Percentiles rank a stretch among this genome's conserved stretches.
Evolutionary conservation across 2,113 vertebrate genomes (phyloP).

Genomic region (Lathamus discolor): DNA sequence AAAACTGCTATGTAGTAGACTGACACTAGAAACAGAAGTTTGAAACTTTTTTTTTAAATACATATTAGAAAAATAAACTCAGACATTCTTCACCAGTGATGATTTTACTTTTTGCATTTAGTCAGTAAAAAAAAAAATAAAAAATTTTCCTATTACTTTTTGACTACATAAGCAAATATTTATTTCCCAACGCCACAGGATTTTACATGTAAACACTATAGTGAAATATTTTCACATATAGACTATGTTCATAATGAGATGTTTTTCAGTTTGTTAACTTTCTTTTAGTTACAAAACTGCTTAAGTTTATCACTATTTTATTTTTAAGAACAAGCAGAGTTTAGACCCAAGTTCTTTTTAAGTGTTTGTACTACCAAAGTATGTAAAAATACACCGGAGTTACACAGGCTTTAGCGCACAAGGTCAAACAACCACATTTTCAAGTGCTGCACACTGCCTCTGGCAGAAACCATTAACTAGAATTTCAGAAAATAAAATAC

Average conservation of each 20-base stretch:
- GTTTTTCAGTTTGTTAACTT: background rate
- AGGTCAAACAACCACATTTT: slow-evolving; percentile 21
- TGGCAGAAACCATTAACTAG: slow-evolving; percentile 34
- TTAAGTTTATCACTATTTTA: background rate
- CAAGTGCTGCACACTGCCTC: background rate
- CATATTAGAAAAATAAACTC: background rate
- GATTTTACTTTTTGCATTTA: background rate
- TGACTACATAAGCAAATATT: background rate
- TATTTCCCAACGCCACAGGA: background rate
- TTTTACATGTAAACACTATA: background rate
- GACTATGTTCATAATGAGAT: background rate
- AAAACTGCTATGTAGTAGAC: background rate
- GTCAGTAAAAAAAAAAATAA: background rate
- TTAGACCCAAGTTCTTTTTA: background rate
- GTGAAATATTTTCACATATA: background rate
- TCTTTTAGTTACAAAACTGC: background rate
- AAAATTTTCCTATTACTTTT: background rate
- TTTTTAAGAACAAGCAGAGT: background rate
- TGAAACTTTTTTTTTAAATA: background rate
- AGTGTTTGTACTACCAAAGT: background rate
- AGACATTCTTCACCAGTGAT: background rate
- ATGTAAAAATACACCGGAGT: background rate
- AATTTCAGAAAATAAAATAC: slow-evolving; percentile 30
- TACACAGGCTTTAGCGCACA: background rate
- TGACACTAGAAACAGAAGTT: background rate